Evolutionary conservation across 92 coral and sea anemone species (phyloP).

Genomic region (Nematostella vectensis): DNA sequence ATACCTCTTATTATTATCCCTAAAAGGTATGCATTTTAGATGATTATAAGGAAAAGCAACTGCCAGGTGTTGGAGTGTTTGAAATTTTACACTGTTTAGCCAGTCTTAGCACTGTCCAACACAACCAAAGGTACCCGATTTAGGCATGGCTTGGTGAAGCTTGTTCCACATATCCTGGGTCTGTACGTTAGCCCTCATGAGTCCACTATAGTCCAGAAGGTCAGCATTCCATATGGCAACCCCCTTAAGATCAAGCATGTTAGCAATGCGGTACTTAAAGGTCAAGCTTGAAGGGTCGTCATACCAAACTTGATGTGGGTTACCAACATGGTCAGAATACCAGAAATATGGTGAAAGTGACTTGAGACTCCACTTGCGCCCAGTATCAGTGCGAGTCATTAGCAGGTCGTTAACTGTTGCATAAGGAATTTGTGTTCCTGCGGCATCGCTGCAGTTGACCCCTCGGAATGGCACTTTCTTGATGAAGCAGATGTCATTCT

Average conservation of each 20-base stretch:
- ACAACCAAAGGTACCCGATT: too few species aligned
- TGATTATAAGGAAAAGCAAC: too few species aligned
- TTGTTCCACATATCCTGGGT: conserved; percentile 79
- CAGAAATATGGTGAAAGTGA: conserved; percentile 68
- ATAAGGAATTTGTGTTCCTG: conserved; percentile 81
- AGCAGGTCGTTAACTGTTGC: conserved; percentile 69
- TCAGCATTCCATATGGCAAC: conserved; percentile 96
- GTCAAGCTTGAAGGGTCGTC: conserved; percentile 68
- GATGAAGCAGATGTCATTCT: conserved; percentile 52
- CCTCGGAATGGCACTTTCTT: conserved; percentile 85
- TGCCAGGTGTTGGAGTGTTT: too few species aligned
- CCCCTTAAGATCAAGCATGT: conserved; percentile 47
- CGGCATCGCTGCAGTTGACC: conserved; percentile 96
- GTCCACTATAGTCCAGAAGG: conserved; percentile 70
- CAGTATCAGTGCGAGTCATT: conserved; percentile 46
- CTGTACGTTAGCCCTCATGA: conserved; percentile 41
- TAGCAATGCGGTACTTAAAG: conserved; percentile 47
- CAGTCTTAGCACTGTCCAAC: too few species aligned
- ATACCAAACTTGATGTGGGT: conserved; percentile 85
- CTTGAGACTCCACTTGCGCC: conserved; percentile 53
- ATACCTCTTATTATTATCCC: too few species aligned
- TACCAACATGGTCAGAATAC: conserved; percentile 59
- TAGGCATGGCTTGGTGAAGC: conserved; percentile 14
- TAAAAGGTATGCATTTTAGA: too few species aligned
- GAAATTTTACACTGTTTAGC: too few species aligned